phyloP scores from a whole-genome alignment of 2,888 invertebrate species.

The Caenorhabditis sulstoni region DNA sequence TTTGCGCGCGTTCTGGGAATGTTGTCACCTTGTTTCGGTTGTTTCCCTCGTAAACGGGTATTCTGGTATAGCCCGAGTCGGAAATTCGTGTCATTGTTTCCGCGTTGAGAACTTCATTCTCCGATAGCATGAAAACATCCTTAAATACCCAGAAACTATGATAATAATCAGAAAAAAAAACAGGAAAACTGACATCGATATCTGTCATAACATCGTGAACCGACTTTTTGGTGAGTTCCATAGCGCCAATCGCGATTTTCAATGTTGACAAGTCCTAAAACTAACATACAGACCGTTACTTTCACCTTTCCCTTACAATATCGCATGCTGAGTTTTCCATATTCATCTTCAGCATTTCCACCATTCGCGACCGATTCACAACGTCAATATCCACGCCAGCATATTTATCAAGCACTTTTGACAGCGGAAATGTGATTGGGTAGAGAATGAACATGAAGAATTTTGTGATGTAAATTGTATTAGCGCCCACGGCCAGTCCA shows the following conservation, averaged over 20 bases:
- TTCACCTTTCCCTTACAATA: slow-evolving; percentile 7
- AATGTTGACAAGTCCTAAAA: slow-evolving; percentile 73
- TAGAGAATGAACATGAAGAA: slow-evolving; percentile 94
- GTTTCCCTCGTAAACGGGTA: slow-evolving; percentile 90
- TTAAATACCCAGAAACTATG: slow-evolving; percentile 82
- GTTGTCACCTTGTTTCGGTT: slow-evolving; percentile 85
- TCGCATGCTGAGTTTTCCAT: slow-evolving; percentile 44
- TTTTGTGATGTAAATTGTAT: slow-evolving; percentile 92
- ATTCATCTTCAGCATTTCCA: slow-evolving; percentile 92
- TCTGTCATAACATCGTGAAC: slow-evolving; percentile 96
- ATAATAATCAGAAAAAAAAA: no score
- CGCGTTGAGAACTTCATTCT: slow-evolving; percentile 90
- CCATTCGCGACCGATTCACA: slow-evolving; percentile 62
- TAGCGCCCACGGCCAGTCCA: slow-evolving; percentile 78
- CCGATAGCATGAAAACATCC: slow-evolving; percentile 95
- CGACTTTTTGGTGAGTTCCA: slow-evolving; percentile 94
- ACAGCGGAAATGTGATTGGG: slow-evolving; percentile 86
- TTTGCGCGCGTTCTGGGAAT: no score
- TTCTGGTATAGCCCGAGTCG: slow-evolving; percentile 91
- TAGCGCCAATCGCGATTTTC: slow-evolving; percentile 86
- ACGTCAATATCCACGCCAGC: slow-evolving; percentile 53
- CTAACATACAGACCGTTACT: neutral
- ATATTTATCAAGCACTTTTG: slow-evolving; percentile 60
- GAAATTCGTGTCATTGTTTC: slow-evolving; percentile 97
- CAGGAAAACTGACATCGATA: slow-evolving; percentile 84